These are phyloP conservation scores for Enoplolaimus lenunculus DNA, from an alignment of 2,888 invertebrate species.

Conservation along the genomic window DNA sequence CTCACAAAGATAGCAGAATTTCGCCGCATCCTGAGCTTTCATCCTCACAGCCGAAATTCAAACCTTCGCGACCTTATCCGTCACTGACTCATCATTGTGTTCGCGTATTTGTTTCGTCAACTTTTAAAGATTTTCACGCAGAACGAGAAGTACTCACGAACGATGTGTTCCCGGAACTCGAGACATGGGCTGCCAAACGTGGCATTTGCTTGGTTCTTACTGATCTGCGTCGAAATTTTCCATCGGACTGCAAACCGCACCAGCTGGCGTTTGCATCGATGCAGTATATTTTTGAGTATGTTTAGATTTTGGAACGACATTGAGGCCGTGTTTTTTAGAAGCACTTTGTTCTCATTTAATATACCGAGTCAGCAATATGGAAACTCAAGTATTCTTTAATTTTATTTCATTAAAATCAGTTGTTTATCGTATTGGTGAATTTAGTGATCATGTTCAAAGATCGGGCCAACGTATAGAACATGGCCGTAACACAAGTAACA, in stretches of 20 bases:
- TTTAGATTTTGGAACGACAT: no score
- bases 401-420: no score
- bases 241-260: not conserved
- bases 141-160: constrained; percentile 41
- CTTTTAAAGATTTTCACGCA: constrained; percentile 41
- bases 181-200: constrained; percentile 16
- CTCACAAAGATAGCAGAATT: not conserved
- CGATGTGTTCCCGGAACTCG: constrained; percentile 23
- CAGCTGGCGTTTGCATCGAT: not conserved
- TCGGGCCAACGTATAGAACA: no score
- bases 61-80: not conserved
- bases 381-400: no score
- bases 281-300: not conserved
- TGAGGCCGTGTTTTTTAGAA: no score
- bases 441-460: no score
- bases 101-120: constrained; percentile 41
- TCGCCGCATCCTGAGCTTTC: no score
- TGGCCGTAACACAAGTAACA: no score
- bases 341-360: no score
- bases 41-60: not conserved
- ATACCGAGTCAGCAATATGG: no score
- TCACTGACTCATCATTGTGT: constrained; percentile 23
- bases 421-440: no score
- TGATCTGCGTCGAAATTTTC: constrained; percentile 8
- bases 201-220: constrained; percentile 1